Evolutionary conservation across 1,140 invertebrate species (phyloP), one percentile per base, ranked within the genome.

Genomic region (Liolophura sinensis): DNA sequence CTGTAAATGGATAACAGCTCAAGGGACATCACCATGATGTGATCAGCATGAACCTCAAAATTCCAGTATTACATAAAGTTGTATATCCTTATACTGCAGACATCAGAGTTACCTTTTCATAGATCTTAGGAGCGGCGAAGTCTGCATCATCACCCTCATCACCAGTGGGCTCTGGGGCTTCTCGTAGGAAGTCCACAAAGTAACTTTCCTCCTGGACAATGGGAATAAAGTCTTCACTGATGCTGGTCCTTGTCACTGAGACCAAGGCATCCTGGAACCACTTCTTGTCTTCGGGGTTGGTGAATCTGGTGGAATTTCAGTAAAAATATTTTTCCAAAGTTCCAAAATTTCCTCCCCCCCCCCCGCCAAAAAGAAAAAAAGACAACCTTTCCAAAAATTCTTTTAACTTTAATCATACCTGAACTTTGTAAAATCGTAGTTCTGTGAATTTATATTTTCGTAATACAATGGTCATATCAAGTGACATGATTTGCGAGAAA

Each of bases 151-250:
- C 95, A 11, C 91, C 91, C 87, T 97, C 95, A 84, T 98, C 96
- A 11, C 93, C 82, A 5, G 95, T 97, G 1, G 95, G 93, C 86
- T 98, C 96, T 48, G 95, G 95, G 27, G 95, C 94, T 85, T 98
- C 96, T 80, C 95, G 89, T 24, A 86, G 68, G 64, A 86, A 86
- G 68, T 85, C 81, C 15, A 85, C 83, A 78, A 85, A 85, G 70
- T 84, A 84, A 7, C 80, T 77, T 52, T 82, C 77, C 5, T 73
- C 60, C 18, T 69, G 60, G 54, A 81, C 64, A 5, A 62, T 47
- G 25, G 24, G 51, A 11, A 67, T 59, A 18, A 73, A 63, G 0
- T 69, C 71, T n/a, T 75, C 69, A 24, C 77, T 77, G 62, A 77
- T 67, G 20, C 74, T 60, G 50, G 74, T 73, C 49, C 75, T 74